These are phyloP conservation scores for Lepisosteus osseus DNA, from an alignment of 2,113 vertebrate genomes.

Conservation along the genomic window DNA sequence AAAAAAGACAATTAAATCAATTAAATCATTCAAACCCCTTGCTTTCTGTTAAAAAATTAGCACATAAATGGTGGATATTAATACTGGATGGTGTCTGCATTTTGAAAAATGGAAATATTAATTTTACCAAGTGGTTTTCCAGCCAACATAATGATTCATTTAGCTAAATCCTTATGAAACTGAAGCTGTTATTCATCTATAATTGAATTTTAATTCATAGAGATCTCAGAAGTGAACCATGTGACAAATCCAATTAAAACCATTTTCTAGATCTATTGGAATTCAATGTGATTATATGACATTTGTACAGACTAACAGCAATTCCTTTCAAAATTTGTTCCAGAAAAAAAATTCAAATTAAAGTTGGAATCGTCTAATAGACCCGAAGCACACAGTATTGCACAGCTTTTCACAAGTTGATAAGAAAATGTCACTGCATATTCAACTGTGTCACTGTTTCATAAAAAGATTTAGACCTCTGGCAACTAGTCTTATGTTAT, in stretches of 20 bases:
- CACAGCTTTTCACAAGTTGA: neutral
- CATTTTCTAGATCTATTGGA: conserved; percentile 15
- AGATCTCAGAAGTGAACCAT: conserved; percentile 5
- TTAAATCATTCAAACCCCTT: conserved; percentile 15
- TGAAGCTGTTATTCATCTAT: neutral
- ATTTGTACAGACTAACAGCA: conserved; percentile 7
- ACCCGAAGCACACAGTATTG: neutral
- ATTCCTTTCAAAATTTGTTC: conserved; percentile 3
- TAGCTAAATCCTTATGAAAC: neutral
- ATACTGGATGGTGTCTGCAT: conserved; percentile 9
- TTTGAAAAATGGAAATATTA: conserved; percentile 18
- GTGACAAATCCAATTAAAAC: conserved; percentile 16
- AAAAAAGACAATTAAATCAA: neutral
- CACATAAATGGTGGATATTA: neutral
- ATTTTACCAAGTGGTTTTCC: conserved; percentile 11
- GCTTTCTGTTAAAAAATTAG: neutral
- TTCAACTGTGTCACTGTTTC: neutral
- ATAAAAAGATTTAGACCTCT: conserved; percentile 2
- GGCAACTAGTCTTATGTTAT: neutral
- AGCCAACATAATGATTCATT: conserved; percentile 17
- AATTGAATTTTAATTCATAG: conserved; percentile 17
- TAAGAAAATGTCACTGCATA: conserved; percentile 7
- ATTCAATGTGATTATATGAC: conserved; percentile 9
- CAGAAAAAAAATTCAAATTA: conserved; percentile 7
- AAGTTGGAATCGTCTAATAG: neutral